phyloP scores from a whole-genome alignment of 2,797 vertebrate genomes.

The Synanceia verrucosa region DNA sequence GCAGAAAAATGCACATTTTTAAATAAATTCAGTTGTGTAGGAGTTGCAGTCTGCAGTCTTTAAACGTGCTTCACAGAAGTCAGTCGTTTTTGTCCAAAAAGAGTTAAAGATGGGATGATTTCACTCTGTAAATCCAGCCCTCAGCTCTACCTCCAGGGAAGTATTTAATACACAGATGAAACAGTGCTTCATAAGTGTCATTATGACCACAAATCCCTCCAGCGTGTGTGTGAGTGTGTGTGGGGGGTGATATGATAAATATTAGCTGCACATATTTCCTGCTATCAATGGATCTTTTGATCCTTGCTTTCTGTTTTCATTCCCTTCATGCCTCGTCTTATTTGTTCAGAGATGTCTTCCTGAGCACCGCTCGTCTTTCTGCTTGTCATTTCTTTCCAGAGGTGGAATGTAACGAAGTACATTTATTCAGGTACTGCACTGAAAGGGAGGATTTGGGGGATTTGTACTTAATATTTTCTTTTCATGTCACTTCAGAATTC shows the following conservation, averaged over 20 bases:
- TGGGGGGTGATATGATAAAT: not conserved
- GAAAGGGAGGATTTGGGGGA: not conserved
- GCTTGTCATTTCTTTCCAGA: not conserved
- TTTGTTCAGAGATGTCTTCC: constrained; percentile 4
- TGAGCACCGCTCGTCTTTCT: not conserved
- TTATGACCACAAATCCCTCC: not conserved
- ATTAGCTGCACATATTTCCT: constrained; percentile 30
- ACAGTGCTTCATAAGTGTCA: not conserved
- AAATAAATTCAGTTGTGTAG: not conserved
- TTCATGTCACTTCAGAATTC: not conserved
- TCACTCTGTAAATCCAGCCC: constrained; percentile 6
- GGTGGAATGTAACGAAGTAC: not conserved
- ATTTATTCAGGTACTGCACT: no score
- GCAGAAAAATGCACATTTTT: no score
- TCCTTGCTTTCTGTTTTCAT: constrained; percentile 1
- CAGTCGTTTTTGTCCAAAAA: not conserved
- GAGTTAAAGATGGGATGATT: not conserved
- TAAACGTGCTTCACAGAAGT: not conserved
- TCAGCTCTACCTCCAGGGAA: constrained; percentile 7
- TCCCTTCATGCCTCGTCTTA: not conserved
- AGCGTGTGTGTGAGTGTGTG: not conserved
- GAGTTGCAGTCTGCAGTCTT: not conserved
- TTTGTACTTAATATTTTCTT: not conserved
- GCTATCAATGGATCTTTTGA: constrained; percentile 21
- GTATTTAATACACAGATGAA: not conserved